Evolutionary conservation across 1,140 invertebrate species (phyloP), one percentile per base, ranked within the genome.

Genomic region (Apis dorsata): DNA sequence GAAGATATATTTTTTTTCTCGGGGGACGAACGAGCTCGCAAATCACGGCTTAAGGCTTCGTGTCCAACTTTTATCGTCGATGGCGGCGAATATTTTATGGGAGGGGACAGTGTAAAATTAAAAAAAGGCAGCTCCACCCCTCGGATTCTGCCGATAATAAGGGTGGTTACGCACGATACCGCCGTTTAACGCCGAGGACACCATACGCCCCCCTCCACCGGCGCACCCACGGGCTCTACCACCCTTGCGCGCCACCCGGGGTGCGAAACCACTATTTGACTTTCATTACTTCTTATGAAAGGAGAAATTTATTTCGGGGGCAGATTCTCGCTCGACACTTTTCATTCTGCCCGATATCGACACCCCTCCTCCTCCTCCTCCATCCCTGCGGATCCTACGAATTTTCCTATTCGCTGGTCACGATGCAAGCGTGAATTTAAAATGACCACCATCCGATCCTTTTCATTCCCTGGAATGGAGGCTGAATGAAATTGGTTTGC

Each of bases 191-290:
- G 63, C 28, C 72, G 68, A 71, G 55, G 77, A 76, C 65, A 91
- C 90, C 92, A 93, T 93, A 92, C 92, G 92, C 89, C 91, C 88
- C 84, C 79, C 60, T 62, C 24, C 12, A 44, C 60, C 28, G 19
- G 57, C 9, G n/a, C 15, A 13, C 19, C 24, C 62, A 34, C 57
- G 55, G 72, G 71, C 57, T 24, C 74, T 13, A 49, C n/a, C 60
- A 70, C 68, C 80, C 78, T 76, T 65, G 85, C 75, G 21, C 66
- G 90, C 89, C 85, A 88, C 84, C 84, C 82, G 87, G 90, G 91
- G 91, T 91, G 90, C 89, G 78, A 90, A 91, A 93, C 91, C 92
- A 90, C 92, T 93, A 93, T 93, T 93, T 94, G 93, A 94, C 93
- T 94, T 94, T 94, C 93, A 94, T 94, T 93, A 93, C 92, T 89